Evolutionary conservation across 2,797 vertebrate genomes (phyloP).

Genomic region (Xiphorhynchus erythropygius): DNA sequence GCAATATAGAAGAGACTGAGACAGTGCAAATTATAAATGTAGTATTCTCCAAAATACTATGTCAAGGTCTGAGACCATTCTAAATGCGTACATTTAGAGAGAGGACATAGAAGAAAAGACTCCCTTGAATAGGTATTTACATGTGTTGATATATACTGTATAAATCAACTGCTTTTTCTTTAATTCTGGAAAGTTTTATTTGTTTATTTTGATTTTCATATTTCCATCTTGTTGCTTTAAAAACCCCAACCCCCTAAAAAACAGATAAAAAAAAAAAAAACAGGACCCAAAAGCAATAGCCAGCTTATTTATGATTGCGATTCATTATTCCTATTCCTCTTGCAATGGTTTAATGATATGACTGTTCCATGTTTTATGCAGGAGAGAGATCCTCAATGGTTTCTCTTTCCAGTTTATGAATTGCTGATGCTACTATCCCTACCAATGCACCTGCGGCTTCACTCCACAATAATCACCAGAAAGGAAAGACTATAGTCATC

Average conservation of each 20-base stretch:
- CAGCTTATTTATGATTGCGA: not conserved
- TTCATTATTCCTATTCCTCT: not conserved
- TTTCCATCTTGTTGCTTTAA: not conserved
- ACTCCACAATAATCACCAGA: not conserved
- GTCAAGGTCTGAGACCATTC: not conserved
- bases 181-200: not conserved
- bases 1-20: not conserved
- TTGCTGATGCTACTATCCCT: not conserved
- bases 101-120: not conserved
- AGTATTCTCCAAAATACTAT: not conserved
- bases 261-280: rapidly evolving
- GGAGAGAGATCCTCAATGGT: not conserved
- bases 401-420: not conserved
- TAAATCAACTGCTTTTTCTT: not conserved
- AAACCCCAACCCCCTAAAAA: not conserved
- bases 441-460: not conserved
- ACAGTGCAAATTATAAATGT: not conserved
- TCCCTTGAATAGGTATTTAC: not conserved
- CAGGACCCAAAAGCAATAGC: not conserved
- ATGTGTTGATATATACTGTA: not conserved
- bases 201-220: not conserved
- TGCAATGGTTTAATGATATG: not conserved
- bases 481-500: not conserved
- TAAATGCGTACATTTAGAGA: not conserved
- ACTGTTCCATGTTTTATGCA: not conserved